Percentiles rank a stretch among this genome's conserved stretches.
Evolutionary conservation across 1,140 invertebrate species (phyloP).

Genomic region (Pentalonia nigronervosa): DNA sequence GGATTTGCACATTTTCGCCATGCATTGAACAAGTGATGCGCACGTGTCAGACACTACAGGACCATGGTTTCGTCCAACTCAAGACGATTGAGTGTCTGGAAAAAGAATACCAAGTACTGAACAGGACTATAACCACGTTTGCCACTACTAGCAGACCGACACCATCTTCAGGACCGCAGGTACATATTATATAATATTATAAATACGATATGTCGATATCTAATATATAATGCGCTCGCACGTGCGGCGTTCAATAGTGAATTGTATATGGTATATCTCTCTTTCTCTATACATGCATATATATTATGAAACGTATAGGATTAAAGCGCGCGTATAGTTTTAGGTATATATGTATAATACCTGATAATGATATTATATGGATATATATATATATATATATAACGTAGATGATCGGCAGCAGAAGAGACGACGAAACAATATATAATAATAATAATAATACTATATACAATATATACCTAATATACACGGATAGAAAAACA

Average conservation of each 20-base stretch:
- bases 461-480: too few species aligned
- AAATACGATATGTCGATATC: background rate
- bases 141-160: constrained; percentile 65
- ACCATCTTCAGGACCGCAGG: background rate
- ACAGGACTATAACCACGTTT: constrained; percentile 73
- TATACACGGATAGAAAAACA: background rate
- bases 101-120: constrained; percentile 80
- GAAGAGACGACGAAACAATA: background rate
- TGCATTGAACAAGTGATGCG: constrained; percentile 97
- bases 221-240: background rate
- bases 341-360: background rate
- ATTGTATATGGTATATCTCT: background rate
- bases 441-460: background rate
- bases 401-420: background rate
- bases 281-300: background rate
- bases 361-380: background rate
- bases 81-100: constrained; percentile 88
- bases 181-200: background rate
- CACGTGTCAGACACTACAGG: constrained; percentile 75
- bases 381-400: background rate
- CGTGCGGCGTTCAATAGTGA: background rate
- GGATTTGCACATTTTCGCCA: constrained; percentile 95
- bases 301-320: background rate
- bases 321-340: background rate
- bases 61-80: constrained; percentile 82